A percentile compares a stretch with the other conserved stretches of the same genome.
These are phyloP conservation scores for Gambusia holbrooki DNA, from an alignment of 2,113 vertebrate species.

Conservation along the genomic window DNA sequence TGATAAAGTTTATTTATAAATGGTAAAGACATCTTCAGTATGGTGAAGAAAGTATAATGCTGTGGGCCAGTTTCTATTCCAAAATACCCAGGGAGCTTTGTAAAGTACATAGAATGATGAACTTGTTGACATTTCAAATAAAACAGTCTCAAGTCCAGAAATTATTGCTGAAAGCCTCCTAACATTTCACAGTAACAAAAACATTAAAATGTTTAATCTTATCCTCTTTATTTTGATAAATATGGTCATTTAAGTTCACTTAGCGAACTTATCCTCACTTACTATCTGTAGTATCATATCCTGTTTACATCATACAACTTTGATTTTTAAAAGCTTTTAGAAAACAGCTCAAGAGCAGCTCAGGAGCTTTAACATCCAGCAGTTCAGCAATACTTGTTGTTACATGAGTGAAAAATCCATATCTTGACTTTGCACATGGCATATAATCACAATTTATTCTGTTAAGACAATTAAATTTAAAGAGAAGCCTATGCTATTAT, in stretches of 20 bases:
- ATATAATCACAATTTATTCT: conserved; percentile 23
- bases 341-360: background rate
- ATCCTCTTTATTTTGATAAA: background rate
- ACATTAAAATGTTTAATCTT: background rate
- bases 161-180: background rate
- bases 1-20: no score
- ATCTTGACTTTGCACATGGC: background rate
- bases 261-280: background rate
- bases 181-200: background rate
- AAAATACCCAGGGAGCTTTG: no score
- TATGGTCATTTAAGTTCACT: conserved; percentile 4
- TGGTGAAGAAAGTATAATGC: no score
- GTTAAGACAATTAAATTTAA: conserved; percentile 21
- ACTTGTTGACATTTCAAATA: no score
- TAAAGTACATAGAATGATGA: no score
- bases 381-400: background rate
- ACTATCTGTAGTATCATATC: background rate
- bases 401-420: conserved; percentile 11
- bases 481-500: conserved; percentile 25
- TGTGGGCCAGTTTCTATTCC: no score
- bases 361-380: background rate
- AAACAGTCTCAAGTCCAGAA: no score
- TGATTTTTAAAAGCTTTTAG: background rate
- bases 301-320: conserved; percentile 1
- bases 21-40: no score